phyloP scores from a whole-genome alignment of 2,797 vertebrate genomes.

The Danio tinwini region DNA sequence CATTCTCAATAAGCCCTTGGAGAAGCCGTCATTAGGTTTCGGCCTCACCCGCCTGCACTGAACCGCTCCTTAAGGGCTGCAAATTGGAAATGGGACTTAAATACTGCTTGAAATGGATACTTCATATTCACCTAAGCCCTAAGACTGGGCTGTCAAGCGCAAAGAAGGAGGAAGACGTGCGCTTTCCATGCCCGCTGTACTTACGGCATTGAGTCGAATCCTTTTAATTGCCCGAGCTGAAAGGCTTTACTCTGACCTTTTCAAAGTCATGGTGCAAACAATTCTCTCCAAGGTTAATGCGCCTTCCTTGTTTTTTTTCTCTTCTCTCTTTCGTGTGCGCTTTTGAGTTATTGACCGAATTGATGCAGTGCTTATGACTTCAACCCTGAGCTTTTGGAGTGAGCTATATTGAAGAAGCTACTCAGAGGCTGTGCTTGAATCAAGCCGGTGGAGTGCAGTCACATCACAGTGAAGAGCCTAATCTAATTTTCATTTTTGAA shows the following conservation, averaged over 20 bases:
- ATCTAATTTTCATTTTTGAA: constrained; percentile 74
- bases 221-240: constrained; percentile 74
- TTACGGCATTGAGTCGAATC: constrained; percentile 63
- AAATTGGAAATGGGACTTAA: constrained; percentile 83
- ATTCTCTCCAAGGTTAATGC: constrained; percentile 65
- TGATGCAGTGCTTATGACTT: constrained; percentile 55
- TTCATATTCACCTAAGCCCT: constrained; percentile 76
- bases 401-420: constrained; percentile 70
- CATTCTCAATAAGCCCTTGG: constrained; percentile 77
- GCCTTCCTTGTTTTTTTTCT: constrained; percentile 66
- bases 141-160: constrained; percentile 61
- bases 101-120: constrained; percentile 76
- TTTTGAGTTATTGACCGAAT: constrained; percentile 64
- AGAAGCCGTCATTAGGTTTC: constrained; percentile 77
- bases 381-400: constrained; percentile 50
- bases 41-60: constrained; percentile 71
- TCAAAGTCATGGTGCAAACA: constrained; percentile 75
- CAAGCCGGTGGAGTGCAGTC: constrained; percentile 71
- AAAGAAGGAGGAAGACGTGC: constrained; percentile 45
- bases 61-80: constrained; percentile 75
- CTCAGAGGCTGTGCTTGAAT: constrained; percentile 76
- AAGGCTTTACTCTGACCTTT: constrained; percentile 78
- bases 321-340: constrained; percentile 61
- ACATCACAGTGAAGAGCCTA: constrained; percentile 76
- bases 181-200: constrained; percentile 61